Evolutionary conservation across 2,888 invertebrate species (phyloP), one percentile per base, ranked within the genome.

Genomic region (Drosophila antonietae): DNA sequence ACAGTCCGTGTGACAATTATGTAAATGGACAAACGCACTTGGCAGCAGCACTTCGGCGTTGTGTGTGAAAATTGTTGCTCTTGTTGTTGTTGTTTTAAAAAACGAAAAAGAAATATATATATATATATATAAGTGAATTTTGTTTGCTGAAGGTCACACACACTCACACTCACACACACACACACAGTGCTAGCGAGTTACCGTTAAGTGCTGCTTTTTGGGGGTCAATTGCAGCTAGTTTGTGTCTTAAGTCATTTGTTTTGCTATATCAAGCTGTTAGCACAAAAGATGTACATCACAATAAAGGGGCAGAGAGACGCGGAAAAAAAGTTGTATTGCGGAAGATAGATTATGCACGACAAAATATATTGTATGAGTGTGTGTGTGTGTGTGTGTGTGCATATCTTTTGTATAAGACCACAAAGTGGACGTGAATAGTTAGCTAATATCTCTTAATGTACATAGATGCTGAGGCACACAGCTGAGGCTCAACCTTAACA

Each of bases 1-100:
- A 77, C 79, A 85, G 73, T 75, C 83, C 80, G 86, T 87, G 86
- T 88, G 88, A 87, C 86, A 87, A 87, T 87, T 89, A 87, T 87
- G 83, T 89, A 89, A 87, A 87, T 87, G 81, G 74, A 71, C 52
- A 58, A 79, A 70, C 73, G 81, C 87, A 89, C 84, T 83, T 83
- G 73, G 57, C 69, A 53, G 66, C 72, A 51, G 66, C 72, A 51
- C 67, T 59, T 62, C 57, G 33, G 33, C n/a, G 33, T 52, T 65
- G 35, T 59, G 57, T 76, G 39, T 63, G 55, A 63, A 58, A 47
- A 56, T 63, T 65, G 55, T 73, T 46, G 47, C 10, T 59, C 47
- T 49, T 49, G 47, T 47, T 47, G 15, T 47, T 23, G 23, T 23
- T 23, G 23, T 23, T 62, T 20, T 20, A 6, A 46, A 46, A 46